Evolutionary conservation across 1,140 invertebrate genomes (phyloP), one percentile per base, ranked within the genome.

Genomic region (Ylistrum balloti): DNA sequence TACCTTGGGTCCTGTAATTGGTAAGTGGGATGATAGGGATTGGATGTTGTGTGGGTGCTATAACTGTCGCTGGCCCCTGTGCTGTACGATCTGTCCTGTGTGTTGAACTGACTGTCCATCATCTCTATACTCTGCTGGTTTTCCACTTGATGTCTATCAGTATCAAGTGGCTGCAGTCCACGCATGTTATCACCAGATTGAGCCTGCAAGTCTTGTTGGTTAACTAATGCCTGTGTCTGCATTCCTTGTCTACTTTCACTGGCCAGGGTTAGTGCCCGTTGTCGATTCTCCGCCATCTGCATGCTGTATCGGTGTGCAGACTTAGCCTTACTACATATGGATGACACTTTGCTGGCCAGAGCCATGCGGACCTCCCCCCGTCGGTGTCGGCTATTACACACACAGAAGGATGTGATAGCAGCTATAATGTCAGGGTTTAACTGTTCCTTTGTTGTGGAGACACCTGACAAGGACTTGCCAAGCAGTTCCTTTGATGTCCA

Each of bases 401-500:
- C 87, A 88, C 87, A 88, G 45, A 88, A 88, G 13, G 35, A 38
- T 45, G 87, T 33, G 33, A 88, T 88, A 20, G 88, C 88, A 35
- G 85, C 88, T 86, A 89, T 89, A 20, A 89, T 89, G n/a, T 86
- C n/a, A 33, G 85, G 88, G 28, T 89, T 89, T 1, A 89, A 20
- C 3, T 86, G 85, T 86, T 89, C 86, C 85, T 89, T 89, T 33
- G 74, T 85, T 41, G 74, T 33, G 35, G 74, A 85, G n/a, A 38
- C 85, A 20, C 86, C 86, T 10, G 88, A 89, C 88, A 89, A 74
- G 9, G 88, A 86, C 7, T 85, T 85, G 9, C 88, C 88, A 15
- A 89, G 35, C 13, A 89, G 74, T 89, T 89, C 88, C 33, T 89
- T 89, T 15, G 74, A 86, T 15, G 88, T 74, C 88, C 88, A 89